Evolutionary conservation across 64 coral and sea anemone genomes (phyloP).

Genomic region (Dendronephthya gigantea): DNA sequence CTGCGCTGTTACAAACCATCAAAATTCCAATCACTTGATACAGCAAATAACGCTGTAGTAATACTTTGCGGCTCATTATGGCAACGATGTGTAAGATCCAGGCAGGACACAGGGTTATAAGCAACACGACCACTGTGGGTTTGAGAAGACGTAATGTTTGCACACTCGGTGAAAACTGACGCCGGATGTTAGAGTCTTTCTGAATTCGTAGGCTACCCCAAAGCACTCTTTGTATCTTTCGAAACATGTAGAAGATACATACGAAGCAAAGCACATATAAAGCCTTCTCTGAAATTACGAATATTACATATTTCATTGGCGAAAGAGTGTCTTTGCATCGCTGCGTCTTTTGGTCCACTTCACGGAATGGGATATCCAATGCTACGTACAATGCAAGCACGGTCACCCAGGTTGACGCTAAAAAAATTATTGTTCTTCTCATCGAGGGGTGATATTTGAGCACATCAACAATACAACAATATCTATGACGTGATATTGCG

Average conservation of each 20-base stretch:
- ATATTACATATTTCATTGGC: not conserved
- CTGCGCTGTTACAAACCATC: not conserved
- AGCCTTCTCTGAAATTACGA: not conserved
- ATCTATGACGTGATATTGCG: not conserved
- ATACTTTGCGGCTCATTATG: not conserved
- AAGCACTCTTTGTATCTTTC: not conserved
- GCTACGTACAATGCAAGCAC: not conserved
- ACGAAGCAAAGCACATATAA: not conserved
- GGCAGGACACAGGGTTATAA: not conserved
- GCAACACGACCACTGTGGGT: not conserved
- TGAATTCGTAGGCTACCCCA: not conserved
- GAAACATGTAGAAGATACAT: not conserved
- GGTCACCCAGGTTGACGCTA: not conserved
- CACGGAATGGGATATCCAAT: not conserved
- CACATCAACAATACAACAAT: not conserved
- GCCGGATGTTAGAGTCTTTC: not conserved
- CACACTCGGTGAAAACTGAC: not conserved
- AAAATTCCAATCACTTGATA: not conserved
- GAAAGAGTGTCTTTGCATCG: not conserved
- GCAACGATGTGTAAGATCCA: not conserved
- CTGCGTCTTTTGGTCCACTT: not conserved
- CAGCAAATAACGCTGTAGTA: not conserved
- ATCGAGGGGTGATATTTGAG: not conserved
- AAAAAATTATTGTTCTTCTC: not conserved
- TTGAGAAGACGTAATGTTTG: not conserved